Evolutionary conservation across 2,113 vertebrate genomes (phyloP).

Genomic region (Anguilla rostrata): DNA sequence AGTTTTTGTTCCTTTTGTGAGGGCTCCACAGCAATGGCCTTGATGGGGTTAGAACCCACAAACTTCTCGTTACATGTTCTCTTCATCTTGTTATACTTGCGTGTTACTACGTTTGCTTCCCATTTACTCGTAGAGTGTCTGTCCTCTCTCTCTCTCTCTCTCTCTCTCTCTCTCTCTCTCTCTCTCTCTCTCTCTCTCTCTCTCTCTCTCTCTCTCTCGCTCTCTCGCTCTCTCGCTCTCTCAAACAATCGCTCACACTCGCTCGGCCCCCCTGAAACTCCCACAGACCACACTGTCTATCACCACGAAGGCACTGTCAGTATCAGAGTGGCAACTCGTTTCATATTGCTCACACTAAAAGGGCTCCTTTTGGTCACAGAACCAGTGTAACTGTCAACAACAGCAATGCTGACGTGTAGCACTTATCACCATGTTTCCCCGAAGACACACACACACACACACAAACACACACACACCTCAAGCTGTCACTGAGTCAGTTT

Average conservation of each 20-base stretch:
- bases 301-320: not conserved
- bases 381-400: conserved; percentile 5
- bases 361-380: not conserved
- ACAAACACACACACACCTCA: not conserved
- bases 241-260: not conserved
- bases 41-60: too few species aligned
- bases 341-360: not conserved
- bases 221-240: not conserved
- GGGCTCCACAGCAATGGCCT: too few species aligned
- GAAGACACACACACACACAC: not conserved
- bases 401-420: not conserved
- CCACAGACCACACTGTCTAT: not conserved
- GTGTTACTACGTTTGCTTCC: too few species aligned
- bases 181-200: not conserved
- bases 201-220: too few species aligned
- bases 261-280: not conserved
- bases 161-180: not conserved
- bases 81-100: too few species aligned
- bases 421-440: too few species aligned
- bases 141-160: not conserved
- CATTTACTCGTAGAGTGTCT: too few species aligned
- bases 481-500: not conserved
- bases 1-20: too few species aligned
- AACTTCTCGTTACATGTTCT: too few species aligned
- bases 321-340: not conserved